A percentile compares a stretch with the other conserved stretches of the same genome.
phyloP scores from a whole-genome alignment of 2,113 vertebrate genomes.

The Nesospiza acunhae region DNA sequence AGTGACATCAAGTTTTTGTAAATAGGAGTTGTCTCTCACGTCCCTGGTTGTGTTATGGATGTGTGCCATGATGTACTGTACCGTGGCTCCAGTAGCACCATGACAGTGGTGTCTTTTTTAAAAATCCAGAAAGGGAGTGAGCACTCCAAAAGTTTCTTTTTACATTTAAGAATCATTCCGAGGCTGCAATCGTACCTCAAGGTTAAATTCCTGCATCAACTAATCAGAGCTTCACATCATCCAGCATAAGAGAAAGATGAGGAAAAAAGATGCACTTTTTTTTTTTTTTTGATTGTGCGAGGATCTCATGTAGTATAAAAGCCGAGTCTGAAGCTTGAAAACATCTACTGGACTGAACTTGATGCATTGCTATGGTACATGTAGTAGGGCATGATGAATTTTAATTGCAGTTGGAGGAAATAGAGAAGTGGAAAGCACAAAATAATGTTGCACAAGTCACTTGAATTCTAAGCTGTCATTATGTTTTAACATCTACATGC shows the following conservation, averaged over 20 bases:
- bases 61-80: slow-evolving; percentile 67
- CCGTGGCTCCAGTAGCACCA: slow-evolving; percentile 59
- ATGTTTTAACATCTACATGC: slow-evolving; percentile 50
- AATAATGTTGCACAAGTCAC: slow-evolving; percentile 71
- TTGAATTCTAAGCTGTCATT: slow-evolving; percentile 60
- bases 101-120: slow-evolving; percentile 35
- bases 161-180: slow-evolving; percentile 44
- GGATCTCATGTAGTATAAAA: slow-evolving; percentile 8
- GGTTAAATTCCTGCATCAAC: slow-evolving; percentile 35
- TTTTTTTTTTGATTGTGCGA: slow-evolving; percentile 1
- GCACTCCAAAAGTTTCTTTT: background rate
- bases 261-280: slow-evolving; percentile 17
- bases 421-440: slow-evolving; percentile 70
- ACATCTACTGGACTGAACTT: slow-evolving; percentile 27
- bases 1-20: slow-evolving; percentile 56
- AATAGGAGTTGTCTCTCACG: slow-evolving; percentile 51
- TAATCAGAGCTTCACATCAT: slow-evolving; percentile 55
- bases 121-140: slow-evolving; percentile 18
- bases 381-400: slow-evolving; percentile 43
- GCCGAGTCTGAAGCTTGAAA: background rate
- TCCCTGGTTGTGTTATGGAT: slow-evolving; percentile 40
- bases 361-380: slow-evolving; percentile 15
- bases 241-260: slow-evolving; percentile 18
- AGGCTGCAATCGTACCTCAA: slow-evolving; percentile 55
- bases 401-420: slow-evolving; percentile 43